A percentile compares a stretch with the other conserved stretches of the same genome.
These are phyloP conservation scores for Pachycephala philippinensis DNA, from an alignment of 2,113 vertebrate species.

Conservation along the genomic window DNA sequence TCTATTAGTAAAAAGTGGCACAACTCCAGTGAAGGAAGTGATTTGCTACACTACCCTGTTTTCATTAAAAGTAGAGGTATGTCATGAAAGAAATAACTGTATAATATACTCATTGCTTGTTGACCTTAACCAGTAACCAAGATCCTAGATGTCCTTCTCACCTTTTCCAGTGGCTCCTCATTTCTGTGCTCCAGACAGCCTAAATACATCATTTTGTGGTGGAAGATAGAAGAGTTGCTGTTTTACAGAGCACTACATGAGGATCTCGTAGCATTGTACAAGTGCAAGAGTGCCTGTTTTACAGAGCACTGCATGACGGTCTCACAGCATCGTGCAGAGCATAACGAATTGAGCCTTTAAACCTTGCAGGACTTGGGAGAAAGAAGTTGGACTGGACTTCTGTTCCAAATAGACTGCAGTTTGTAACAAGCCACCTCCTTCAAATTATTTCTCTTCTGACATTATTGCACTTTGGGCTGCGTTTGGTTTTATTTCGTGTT, in stretches of 20 bases:
- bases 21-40: background rate
- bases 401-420: background rate
- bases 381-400: background rate
- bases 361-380: background rate
- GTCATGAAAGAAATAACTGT: background rate
- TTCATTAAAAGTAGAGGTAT: background rate
- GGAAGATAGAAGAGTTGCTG: background rate
- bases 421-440: conserved; percentile 20
- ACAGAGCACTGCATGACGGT: background rate
- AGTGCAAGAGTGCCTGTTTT: background rate
- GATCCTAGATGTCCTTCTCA: background rate
- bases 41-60: background rate
- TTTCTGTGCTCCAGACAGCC: background rate
- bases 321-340: background rate
- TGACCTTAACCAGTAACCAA: background rate
- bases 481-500: conserved; percentile 4
- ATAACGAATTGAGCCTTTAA: background rate
- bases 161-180: background rate
- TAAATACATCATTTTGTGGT: background rate
- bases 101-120: background rate
- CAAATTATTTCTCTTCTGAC: conserved; percentile 10
- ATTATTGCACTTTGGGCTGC: background rate
- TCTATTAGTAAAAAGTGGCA: background rate
- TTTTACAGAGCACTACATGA: background rate
- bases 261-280: background rate